These are phyloP conservation scores for Oscheius myriophilus DNA, from an alignment of 2,888 invertebrate genomes.

Conservation along the genomic window DNA sequence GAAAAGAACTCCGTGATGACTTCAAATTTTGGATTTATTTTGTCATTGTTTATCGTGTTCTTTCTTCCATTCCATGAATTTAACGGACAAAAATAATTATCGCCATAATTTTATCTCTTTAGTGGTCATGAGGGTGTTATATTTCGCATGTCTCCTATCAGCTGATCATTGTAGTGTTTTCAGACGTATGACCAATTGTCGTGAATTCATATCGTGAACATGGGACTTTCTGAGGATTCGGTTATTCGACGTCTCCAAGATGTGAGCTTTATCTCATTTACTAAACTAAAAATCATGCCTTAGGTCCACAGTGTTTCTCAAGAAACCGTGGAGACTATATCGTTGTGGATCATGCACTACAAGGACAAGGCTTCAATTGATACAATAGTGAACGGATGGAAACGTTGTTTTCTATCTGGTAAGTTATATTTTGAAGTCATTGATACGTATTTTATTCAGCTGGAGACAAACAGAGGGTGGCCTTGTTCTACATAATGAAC, in stretches of 20 bases:
- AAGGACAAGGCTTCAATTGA: slow-evolving; percentile 59
- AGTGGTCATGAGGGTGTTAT: background rate
- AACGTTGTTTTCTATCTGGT: slow-evolving; percentile 35
- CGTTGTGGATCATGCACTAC: slow-evolving; percentile 66
- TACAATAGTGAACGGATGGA: slow-evolving; percentile 60
- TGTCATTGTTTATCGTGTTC: background rate
- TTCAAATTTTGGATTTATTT: background rate
- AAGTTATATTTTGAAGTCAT: background rate
- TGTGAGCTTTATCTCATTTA: slow-evolving; percentile 38
- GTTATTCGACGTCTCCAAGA: slow-evolving; percentile 41
- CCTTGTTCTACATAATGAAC: slow-evolving; percentile 96
- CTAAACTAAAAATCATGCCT: no score
- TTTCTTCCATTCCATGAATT: background rate
- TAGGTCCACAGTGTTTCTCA: slow-evolving; percentile 40
- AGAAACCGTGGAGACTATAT: slow-evolving; percentile 62
- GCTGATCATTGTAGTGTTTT: background rate
- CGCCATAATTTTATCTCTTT: background rate
- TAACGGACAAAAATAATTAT: background rate
- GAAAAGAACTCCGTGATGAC: slow-evolving; percentile 19
- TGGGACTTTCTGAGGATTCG: slow-evolving; percentile 42
- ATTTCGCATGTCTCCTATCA: background rate
- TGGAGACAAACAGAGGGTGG: slow-evolving; percentile 75
- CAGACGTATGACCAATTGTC: background rate
- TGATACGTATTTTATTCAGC: slow-evolving; percentile 16
- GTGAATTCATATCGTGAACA: slow-evolving; percentile 26